phyloP scores from a whole-genome alignment of 2,888 invertebrate genomes.

The Calameuta filiformis region DNA sequence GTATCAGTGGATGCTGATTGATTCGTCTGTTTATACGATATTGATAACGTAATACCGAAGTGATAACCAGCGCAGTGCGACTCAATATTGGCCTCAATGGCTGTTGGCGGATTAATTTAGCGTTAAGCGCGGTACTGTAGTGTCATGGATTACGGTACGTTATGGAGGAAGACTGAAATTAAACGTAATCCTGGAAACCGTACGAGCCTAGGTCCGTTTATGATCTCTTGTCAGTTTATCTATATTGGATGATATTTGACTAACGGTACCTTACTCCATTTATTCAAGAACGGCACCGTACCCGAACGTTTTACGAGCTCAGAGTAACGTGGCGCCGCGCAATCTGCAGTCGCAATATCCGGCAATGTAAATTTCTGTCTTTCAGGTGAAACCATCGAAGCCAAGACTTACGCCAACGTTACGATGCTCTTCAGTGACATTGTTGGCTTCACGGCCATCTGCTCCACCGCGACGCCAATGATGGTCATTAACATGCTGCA shows the following conservation, averaged over 20 bases:
- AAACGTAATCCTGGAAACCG: not conserved
- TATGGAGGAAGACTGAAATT: not conserved
- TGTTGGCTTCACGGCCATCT: conserved; percentile 96
- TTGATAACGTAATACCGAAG: not conserved
- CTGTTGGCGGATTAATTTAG: not conserved
- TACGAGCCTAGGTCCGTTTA: not conserved
- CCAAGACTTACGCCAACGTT: conserved; percentile 92
- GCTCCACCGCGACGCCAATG: conserved; percentile 94
- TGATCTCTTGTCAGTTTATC: not conserved
- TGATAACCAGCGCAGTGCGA: not conserved
- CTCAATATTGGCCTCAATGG: not conserved
- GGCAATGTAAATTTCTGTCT: conserved; percentile 13
- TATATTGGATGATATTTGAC: not conserved
- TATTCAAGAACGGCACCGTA: not conserved
- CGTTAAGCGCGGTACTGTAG: not conserved
- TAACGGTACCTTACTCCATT: not conserved
- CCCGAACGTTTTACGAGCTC: not conserved
- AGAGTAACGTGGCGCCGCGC: not conserved
- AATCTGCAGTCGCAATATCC: not conserved
- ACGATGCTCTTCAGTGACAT: conserved; percentile 97
- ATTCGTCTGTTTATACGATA: not conserved
- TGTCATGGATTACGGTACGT: not conserved
- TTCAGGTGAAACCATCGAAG: conserved; percentile 88
- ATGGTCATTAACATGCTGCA: conserved; percentile 96
- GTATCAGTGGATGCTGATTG: not conserved